Evolutionary conservation across 2,888 invertebrate species (phyloP).

Genomic region (Drosophila quinaria): DNA sequence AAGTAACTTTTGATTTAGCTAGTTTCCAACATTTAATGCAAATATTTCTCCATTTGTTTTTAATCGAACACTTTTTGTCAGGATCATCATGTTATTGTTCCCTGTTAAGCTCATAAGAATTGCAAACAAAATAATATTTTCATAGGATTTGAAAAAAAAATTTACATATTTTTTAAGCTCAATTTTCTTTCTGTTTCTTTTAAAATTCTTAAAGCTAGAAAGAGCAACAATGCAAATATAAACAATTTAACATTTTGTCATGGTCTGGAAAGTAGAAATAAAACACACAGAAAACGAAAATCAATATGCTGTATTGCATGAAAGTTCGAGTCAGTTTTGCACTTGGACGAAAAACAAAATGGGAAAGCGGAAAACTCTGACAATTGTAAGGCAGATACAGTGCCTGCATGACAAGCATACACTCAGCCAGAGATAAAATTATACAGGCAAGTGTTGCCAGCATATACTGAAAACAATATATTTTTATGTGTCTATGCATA

Average conservation of each 20-base stretch:
- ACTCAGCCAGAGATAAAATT: background rate
- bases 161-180: background rate
- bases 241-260: constrained; percentile 17
- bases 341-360: constrained; percentile 40
- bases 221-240: background rate
- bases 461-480: constrained; percentile 68
- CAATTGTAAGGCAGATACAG: constrained; percentile 48
- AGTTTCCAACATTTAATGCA: background rate
- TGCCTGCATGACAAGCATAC: constrained; percentile 48
- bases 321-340: constrained; percentile 39
- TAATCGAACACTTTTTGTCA: background rate
- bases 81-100: too few species aligned
- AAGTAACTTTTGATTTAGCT: background rate
- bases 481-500: constrained; percentile 70
- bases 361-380: constrained; percentile 29
- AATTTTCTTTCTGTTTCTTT: background rate
- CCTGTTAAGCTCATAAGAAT: background rate
- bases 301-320: constrained; percentile 69
- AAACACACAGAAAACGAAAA: constrained; percentile 40
- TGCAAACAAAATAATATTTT: background rate
- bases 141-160: background rate
- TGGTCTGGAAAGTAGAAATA: constrained; percentile 34
- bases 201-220: background rate
- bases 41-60: background rate
- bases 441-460: constrained; percentile 63